phyloP scores from a whole-genome alignment of 2,113 vertebrate species.

The Chlamydotis undulata region DNA sequence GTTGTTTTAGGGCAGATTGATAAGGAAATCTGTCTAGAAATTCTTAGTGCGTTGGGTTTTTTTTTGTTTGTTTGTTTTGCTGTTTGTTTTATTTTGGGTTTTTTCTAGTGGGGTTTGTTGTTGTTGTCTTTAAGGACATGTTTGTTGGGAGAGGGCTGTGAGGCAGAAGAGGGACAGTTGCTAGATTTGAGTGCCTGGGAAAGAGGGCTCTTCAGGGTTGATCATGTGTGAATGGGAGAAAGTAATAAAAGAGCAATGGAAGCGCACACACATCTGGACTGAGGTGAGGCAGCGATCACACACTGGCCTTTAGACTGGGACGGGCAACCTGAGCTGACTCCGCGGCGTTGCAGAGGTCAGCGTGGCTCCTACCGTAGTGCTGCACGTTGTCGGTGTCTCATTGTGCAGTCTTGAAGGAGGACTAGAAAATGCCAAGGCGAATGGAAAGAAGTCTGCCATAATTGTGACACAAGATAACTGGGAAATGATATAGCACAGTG shows the following conservation, averaged over 20 bases:
- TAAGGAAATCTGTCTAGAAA: not conserved
- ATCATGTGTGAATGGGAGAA: not conserved
- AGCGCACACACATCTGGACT: rapidly evolving
- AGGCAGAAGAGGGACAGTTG: not conserved
- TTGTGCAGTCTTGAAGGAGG: not conserved
- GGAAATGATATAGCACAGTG: not conserved
- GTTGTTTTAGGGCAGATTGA: not conserved
- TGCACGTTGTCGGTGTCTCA: not conserved
- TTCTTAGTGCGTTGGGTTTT: not conserved
- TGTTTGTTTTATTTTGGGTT: not conserved
- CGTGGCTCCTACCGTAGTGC: rapidly evolving
- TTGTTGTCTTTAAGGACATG: not conserved
- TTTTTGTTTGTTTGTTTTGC: not conserved
- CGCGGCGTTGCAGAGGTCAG: not conserved
- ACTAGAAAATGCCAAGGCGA: not conserved
- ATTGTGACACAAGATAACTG: not conserved
- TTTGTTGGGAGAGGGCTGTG: not conserved
- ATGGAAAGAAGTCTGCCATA: rapidly evolving
- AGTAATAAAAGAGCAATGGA: not conserved
- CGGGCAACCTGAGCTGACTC: not conserved
- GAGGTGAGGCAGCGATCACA: not conserved
- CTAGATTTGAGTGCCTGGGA: not conserved
- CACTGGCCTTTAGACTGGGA: rapidly evolving
- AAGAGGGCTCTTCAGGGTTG: not conserved
- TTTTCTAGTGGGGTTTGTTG: not conserved